Evolutionary conservation across 2,113 vertebrate genomes (phyloP).

Genomic region (Platichthys stellatus): DNA sequence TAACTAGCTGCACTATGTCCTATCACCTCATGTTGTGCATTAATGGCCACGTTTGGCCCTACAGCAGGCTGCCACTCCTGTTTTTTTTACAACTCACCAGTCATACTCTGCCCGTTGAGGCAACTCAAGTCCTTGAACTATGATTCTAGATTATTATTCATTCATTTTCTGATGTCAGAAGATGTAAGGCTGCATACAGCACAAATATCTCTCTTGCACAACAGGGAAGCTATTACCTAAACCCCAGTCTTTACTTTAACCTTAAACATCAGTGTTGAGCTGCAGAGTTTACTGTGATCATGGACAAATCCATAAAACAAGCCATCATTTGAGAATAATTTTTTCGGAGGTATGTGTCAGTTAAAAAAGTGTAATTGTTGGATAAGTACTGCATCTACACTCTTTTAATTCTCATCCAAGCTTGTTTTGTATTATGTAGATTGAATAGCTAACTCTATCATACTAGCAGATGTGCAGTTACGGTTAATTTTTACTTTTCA

Average conservation of each 20-base stretch:
- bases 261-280: not conserved
- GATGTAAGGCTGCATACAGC: not conserved
- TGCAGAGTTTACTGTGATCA: not conserved
- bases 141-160: too few species aligned
- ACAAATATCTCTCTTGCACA: not conserved
- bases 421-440: not conserved
- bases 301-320: not conserved
- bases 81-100: slow-evolving; percentile 5
- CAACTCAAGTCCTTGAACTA: not conserved
- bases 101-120: not conserved
- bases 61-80: slow-evolving; percentile 1
- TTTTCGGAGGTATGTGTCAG: not conserved
- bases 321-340: not conserved
- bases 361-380: not conserved
- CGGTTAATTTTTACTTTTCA: not conserved
- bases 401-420: not conserved
- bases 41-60: slow-evolving; percentile 8
- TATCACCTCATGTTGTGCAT: slow-evolving; percentile 26
- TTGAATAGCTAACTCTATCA: too few species aligned
- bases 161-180: too few species aligned
- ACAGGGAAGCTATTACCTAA: not conserved
- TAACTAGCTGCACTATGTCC: slow-evolving; percentile 27
- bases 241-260: not conserved
- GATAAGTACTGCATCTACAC: not conserved
- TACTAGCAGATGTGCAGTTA: too few species aligned